Evolutionary conservation across 2,797 vertebrate species (phyloP).

Genomic region (Fundulus diaphanus): DNA sequence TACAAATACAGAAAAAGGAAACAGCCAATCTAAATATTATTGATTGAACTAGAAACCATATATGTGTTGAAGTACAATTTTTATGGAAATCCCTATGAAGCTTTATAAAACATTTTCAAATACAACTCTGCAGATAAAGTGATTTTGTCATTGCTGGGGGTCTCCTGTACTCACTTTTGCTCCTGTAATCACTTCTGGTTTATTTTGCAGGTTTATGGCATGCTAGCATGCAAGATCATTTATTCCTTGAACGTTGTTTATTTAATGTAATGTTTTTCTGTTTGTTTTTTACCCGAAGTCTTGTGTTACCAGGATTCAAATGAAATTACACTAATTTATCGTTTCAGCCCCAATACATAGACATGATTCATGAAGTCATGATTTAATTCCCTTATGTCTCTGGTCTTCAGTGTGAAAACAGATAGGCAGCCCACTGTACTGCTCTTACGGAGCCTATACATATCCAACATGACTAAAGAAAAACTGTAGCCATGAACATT

Average conservation of each 20-base stretch:
- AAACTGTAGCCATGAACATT: conserved; percentile 40
- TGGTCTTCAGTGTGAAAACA: conserved; percentile 55
- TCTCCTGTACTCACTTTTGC: background rate
- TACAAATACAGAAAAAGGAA: background rate
- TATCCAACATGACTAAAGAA: conserved; percentile 34
- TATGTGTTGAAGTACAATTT: background rate
- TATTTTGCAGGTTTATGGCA: conserved; percentile 23
- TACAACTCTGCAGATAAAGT: conserved; percentile 10
- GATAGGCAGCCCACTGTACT: conserved; percentile 60
- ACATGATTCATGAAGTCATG: conserved; percentile 65
- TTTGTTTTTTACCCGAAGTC: conserved; percentile 51
- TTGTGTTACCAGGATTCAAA: conserved; percentile 65
- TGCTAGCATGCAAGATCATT: conserved; percentile 23
- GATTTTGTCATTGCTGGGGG: background rate
- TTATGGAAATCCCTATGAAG: background rate
- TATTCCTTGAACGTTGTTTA: conserved; percentile 44
- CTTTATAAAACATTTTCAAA: conserved; percentile 16
- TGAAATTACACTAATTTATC: conserved; percentile 67
- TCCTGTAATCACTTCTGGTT: conserved; percentile 19
- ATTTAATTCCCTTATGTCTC: conserved; percentile 61
- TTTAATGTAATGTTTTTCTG: too few relatives aligned
- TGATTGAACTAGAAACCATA: background rate
- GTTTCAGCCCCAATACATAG: conserved; percentile 52
- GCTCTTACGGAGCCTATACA: conserved; percentile 42
- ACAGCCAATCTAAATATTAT: background rate